Evolutionary conservation across 1,140 invertebrate species (phyloP), one percentile per base, ranked within the genome.

Genomic region (Subanguina moxae): DNA sequence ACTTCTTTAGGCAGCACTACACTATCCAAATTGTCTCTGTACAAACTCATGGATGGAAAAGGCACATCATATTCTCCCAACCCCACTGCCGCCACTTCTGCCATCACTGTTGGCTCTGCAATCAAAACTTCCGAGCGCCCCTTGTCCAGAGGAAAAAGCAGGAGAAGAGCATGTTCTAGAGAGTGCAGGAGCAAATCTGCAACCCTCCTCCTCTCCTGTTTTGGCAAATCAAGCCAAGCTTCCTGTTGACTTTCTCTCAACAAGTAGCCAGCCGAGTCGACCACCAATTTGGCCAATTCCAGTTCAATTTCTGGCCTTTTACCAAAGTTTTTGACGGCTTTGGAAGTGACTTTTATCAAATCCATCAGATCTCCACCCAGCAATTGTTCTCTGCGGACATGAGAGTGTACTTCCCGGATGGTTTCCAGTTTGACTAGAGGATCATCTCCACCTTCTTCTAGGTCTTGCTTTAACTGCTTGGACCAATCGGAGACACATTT

Each of bases 1-100:
- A 48, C 62, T 15, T 64, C 38, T 56, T 32, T n/a, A 30, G 62
- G 62, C 62, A 64, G 21, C 27, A 57, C 21, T 17, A 45, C 62
- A n/a, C 43, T 64, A 27, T 64, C 62, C 28, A 64, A 64, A 45
- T 64, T 42, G 19, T 64, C 43, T 25, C 62, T 15, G 17, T 64
- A 64, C 38, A 64, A 15, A 43, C 62, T 64, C 62, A 64, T 64
- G 8, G 62, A 64, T 32, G 62, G 62, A n/a, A 64, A 64, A 5
- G 62, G 62, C 42, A 64, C 62, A 23, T 57, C 32, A 38, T 38
- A 38, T 11, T 38, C 21, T 0, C 17, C 19, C 52, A 30, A 13
- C 1, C 62, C 17, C 38, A 64, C 62, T 32, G 45, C 43, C 3
- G 62, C 42, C 62, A 64, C 62, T 19, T 64, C 62, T 15, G n/a